These are phyloP conservation scores for Callionymus lyra DNA, from an alignment of 2,113 vertebrate genomes.

Conservation along the genomic window DNA sequence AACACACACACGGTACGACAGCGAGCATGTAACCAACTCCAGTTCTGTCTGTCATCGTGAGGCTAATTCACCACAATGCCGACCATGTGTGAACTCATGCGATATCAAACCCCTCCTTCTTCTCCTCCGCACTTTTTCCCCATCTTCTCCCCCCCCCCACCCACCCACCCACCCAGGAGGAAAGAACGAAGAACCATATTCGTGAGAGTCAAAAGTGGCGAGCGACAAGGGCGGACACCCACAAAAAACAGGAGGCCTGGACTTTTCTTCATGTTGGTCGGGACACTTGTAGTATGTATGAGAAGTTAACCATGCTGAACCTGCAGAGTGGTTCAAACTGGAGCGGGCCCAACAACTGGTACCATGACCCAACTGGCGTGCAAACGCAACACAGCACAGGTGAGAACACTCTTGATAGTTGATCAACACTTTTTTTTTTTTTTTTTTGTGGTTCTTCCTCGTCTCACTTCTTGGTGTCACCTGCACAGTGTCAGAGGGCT, in stretches of 20 bases:
- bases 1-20: constrained; percentile 52
- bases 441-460: too few species aligned
- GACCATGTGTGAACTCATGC: constrained; percentile 63
- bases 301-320: constrained; percentile 80
- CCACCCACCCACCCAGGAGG: constrained; percentile 11
- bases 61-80: constrained; percentile 63
- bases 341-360: constrained; percentile 75
- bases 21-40: constrained; percentile 55
- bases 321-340: constrained; percentile 74
- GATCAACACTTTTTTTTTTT: neutral
- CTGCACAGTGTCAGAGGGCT: constrained; percentile 62
- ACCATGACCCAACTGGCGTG: constrained; percentile 67
- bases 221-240: constrained; percentile 25
- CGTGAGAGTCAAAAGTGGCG: constrained; percentile 35
- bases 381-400: constrained; percentile 67
- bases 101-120: constrained; percentile 50
- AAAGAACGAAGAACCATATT: constrained; percentile 18
- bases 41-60: constrained; percentile 62
- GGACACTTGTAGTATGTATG: constrained; percentile 64
- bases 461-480: constrained; percentile 24
- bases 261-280: constrained; percentile 48
- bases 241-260: constrained; percentile 23
- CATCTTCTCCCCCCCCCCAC: constrained; percentile 2
- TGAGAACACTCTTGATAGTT: constrained; percentile 20
- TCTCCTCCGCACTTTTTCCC: constrained; percentile 9